Evolutionary conservation across 2,797 vertebrate genomes (phyloP), one percentile per base, ranked within the genome.

Genomic region (Neosilurus mollespiculum): DNA sequence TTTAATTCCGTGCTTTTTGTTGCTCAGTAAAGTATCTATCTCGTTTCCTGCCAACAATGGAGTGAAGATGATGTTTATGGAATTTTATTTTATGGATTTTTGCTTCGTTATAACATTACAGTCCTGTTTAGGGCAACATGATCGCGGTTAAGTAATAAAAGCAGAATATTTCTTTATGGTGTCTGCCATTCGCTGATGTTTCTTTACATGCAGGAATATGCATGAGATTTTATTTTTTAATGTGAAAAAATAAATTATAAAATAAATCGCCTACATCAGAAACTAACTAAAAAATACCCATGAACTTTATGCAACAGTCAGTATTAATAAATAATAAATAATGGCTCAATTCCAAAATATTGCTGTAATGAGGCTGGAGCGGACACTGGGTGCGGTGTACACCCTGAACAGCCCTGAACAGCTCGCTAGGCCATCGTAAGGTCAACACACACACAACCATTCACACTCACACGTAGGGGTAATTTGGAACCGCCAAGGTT

Each of bases 1-100:
- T 82, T 26, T 34, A 81, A 79, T 82, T 76, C 76, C 18, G 1
- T 0, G 30, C 34, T 37, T 30, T 26, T 43, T 43, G 43, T 43
- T 15, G n/a, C 66, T 69, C 24, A n/a, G 18, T 54, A 66, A 70
- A 34, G 67, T 56, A n/a, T 64, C 75, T 1, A 1, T 65, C 51
- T 75, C 9, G 18, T 49, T 80, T 54, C 54, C 70, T 30, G 30
- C 26, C 9, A 58, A 53, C 61, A 18, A 30, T 20, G 43, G 16
- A 37, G 56, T 12, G 20, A 76, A 59, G 30, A 37, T 59, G 73
- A 61, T 37, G 56, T 61, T 75, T 34, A 37, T 75, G 72, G 54
- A 43, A 76, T 76, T 61, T n/a, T 18, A 76, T 76, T 11, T 11
- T n/a, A 59, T 3, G 54, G 73, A 76, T 58, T 76, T 37, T 37